Conservation (phyloP, 2,113 vertebrate genomes). For the Chascanopsetta lugubris region DNA sequence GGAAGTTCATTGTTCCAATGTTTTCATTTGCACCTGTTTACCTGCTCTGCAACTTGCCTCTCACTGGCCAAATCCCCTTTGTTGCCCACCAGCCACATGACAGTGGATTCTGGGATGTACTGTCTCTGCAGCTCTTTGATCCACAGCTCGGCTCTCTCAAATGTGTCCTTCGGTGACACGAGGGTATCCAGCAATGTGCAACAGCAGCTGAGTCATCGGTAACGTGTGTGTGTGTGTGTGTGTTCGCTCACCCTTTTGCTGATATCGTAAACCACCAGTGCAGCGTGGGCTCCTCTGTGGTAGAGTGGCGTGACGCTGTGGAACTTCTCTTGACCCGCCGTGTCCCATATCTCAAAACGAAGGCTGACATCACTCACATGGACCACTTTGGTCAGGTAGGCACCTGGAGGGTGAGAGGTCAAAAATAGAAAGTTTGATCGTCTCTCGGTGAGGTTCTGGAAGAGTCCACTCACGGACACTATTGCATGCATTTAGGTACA, state of each 20-base stretch:
- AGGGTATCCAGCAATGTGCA: neutral
- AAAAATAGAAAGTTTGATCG: neutral
- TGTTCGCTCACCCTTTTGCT: conserved; percentile 76
- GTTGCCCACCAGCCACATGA: conserved; percentile 84
- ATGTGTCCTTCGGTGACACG: conserved; percentile 65
- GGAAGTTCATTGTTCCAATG: neutral
- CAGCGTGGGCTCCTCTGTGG: conserved; percentile 78
- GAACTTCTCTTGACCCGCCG: conserved; percentile 86
- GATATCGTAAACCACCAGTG: conserved; percentile 83
- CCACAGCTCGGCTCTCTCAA: conserved; percentile 81
- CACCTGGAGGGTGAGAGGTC: conserved; percentile 69
- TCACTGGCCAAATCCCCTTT: conserved; percentile 77
- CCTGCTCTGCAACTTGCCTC: conserved; percentile 78
- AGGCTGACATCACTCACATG: conserved; percentile 40
- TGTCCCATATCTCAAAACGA: conserved; percentile 88
- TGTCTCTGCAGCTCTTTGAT: conserved; percentile 82
- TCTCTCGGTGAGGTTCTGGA: neutral
- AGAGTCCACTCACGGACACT: too few relatives aligned
- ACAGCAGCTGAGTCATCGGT: neutral
- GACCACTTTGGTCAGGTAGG: conserved; percentile 80
- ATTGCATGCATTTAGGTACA: too few relatives aligned
- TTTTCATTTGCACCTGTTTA: conserved; percentile 43
- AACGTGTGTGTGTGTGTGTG: neutral
- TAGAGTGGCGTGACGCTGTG: conserved; percentile 85
- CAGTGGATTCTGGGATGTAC: conserved; percentile 62